Conservation (phyloP, 2,797 vertebrate genomes). For the Momotus momota region DNA sequence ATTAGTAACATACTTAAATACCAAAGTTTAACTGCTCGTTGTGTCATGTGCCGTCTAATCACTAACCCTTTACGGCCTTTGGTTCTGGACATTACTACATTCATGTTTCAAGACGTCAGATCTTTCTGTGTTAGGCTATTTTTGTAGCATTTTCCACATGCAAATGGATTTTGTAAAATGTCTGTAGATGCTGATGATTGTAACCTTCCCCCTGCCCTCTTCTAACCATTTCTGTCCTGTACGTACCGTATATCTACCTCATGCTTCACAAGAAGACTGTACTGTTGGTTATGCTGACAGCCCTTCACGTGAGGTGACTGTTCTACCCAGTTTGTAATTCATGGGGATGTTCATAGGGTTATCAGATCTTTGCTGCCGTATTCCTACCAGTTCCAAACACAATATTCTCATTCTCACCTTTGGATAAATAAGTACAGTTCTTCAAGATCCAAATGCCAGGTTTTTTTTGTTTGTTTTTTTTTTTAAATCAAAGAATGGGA, state of each 20-base stretch:
- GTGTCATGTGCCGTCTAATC: background rate
- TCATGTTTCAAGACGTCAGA: constrained; percentile 29
- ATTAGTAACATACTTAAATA: constrained; percentile 31
- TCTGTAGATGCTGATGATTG: constrained; percentile 72
- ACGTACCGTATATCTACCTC: constrained; percentile 84
- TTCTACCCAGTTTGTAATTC: constrained; percentile 57
- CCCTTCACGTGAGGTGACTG: constrained; percentile 69
- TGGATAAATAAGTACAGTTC: constrained; percentile 4
- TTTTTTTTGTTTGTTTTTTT: background rate
- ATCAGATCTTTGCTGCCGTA: constrained; percentile 36
- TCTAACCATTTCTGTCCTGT: constrained; percentile 57
- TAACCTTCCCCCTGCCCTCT: constrained; percentile 57
- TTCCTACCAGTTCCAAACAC: constrained; percentile 60
- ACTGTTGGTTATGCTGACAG: constrained; percentile 78
- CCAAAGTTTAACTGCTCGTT: constrained; percentile 5
- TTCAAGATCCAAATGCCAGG: constrained; percentile 57
- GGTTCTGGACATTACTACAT: constrained; percentile 21
- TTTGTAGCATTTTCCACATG: constrained; percentile 47
- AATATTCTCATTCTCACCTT: constrained; percentile 48
- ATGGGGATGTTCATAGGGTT: constrained; percentile 66
- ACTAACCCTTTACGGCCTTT: constrained; percentile 18
- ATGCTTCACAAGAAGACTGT: constrained; percentile 79
- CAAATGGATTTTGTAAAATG: constrained; percentile 54
- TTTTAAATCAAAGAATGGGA: constrained; percentile 1
- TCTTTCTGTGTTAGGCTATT: constrained; percentile 53